Evolutionary conservation across 2,113 vertebrate species (phyloP), one percentile per base, ranked within the genome.

Genomic region (Indri indri): DNA sequence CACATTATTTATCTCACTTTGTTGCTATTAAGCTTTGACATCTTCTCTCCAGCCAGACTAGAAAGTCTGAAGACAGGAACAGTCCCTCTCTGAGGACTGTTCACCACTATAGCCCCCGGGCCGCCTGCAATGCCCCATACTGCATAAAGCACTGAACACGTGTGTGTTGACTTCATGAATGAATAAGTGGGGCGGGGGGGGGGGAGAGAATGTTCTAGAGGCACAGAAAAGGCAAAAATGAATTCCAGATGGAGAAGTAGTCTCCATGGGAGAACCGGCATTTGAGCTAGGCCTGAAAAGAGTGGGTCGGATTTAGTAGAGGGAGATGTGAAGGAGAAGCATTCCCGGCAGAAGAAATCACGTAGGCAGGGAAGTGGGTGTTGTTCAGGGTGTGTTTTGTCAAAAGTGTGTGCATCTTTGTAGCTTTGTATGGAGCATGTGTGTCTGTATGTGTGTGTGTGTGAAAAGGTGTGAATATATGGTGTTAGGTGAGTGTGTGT

Each of bases 111-210:
- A 22, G 42, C 47, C n/a, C 65, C 25, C 8, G 25, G 37, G 7
- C 16, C 42, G 74, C 63, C 79, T 40, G 11, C 11, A 11, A 25
- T 3, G 10, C 59, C 40, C 8, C n/a, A 30, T 18, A 22, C 9
- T 0, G 18, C 2, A 11, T 1, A 42, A 10, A 73, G 50, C 54
- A 7, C 68, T 1, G 0, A n/a, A 3, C 1, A 4, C 23, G 0
- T 7, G 9, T 5, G 17, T 71, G 3, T 16, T 18, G 71, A 81
- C 14, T 57, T 87, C 32, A 16, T 54, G 17, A 76, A 25, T 42
- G 34, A 71, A 22, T 9, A 30, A 5, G 25, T 5, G 3, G 66
- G n/a, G n/a, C n/a, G n/a, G n/a, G n/a, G n/a, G n/a, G n/a, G 76
- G 65, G 50, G 42, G 47, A 3, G 52, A 71, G 74, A 76, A 57